These are phyloP conservation scores for Passer domesticus DNA, from an alignment of 2,113 vertebrate species.

Conservation along the genomic window DNA sequence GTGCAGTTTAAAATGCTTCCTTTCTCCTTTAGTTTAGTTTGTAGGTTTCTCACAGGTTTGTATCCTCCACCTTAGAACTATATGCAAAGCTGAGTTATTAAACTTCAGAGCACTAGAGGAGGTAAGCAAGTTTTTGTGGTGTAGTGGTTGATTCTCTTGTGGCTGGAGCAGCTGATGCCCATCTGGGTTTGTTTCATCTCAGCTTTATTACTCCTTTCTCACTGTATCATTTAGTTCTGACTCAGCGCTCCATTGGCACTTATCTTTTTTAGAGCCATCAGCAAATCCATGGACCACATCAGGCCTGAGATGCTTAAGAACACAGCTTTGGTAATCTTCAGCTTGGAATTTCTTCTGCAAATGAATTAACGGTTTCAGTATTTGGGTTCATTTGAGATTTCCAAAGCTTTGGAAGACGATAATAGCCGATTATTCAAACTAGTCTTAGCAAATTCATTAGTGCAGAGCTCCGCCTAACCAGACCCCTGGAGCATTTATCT, in stretches of 20 bases:
- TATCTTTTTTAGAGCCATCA: neutral
- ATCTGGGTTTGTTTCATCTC: neutral
- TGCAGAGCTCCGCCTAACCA: neutral
- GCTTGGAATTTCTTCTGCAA: neutral
- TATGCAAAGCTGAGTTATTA: neutral
- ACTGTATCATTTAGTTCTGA: neutral
- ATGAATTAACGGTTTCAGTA: neutral
- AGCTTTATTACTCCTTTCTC: neutral
- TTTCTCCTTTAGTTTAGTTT: neutral
- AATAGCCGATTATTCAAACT: neutral
- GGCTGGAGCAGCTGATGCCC: neutral
- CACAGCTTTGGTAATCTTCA: neutral
- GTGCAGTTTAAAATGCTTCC: neutral
- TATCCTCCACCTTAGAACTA: neutral
- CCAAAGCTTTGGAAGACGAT: neutral
- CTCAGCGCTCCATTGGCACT: neutral
- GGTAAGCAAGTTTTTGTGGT: neutral
- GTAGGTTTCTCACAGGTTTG: neutral
- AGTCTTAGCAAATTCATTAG: neutral
- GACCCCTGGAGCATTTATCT: neutral
- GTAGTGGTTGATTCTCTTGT: neutral
- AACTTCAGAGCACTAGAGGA: neutral
- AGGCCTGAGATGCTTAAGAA: neutral
- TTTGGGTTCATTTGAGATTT: neutral
- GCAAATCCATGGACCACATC: neutral